Evolutionary conservation across 2,797 vertebrate species (phyloP), one percentile per base, ranked within the genome.

Genomic region (Coccyzus lansbergi): DNA sequence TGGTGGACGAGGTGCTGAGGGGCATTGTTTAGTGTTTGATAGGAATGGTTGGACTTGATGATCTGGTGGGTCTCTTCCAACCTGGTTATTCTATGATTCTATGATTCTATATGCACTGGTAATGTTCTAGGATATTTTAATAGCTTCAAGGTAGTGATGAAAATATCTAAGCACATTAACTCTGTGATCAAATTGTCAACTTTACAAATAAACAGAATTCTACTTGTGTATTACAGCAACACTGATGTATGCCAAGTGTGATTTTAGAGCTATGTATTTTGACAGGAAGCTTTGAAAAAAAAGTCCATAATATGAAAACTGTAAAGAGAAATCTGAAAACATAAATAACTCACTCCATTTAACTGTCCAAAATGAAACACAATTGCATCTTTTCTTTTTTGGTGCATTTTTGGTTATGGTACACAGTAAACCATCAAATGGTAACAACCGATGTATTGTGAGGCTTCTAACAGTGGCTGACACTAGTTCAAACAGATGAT

Each of bases 401-500:
- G 85, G 72, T 90, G 74, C 55, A 48, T 93, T 95, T 49, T 90
- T 92, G 84, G 78, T 87, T 92, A 68, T 36, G 84, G 68, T 58
- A 78, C 81, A 86, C 59, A 88, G 80, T 72, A 95, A 95, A 89
- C 74, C 67, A 49, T 18, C 2, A 3, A 75, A 46, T 64, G 72
- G 48, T 56, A 80, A 91, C 86, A 96, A 94, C 59, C 33, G 60
- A 56, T 5, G 4, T 86, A 81, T 95, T 87, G 59, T 92, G 34
- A 48, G 93, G 82, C 71, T 93, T 96, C 67, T 79, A 80, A 80
- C 51, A 93, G 89, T 26, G 93, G 49, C 56, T 96, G 74, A 51
- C 81, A 67, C 53, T 56, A 83, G 75, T 91, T 95, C 91, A 92
- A 93, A 95, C 2, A 94, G 86, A 91, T 87, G 75, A 78, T 93